Percentiles rank a stretch among this genome's conserved stretches.
These are phyloP conservation scores for Drosophila novamexicana DNA, from an alignment of 1,140 invertebrate species.

Conservation along the genomic window DNA sequence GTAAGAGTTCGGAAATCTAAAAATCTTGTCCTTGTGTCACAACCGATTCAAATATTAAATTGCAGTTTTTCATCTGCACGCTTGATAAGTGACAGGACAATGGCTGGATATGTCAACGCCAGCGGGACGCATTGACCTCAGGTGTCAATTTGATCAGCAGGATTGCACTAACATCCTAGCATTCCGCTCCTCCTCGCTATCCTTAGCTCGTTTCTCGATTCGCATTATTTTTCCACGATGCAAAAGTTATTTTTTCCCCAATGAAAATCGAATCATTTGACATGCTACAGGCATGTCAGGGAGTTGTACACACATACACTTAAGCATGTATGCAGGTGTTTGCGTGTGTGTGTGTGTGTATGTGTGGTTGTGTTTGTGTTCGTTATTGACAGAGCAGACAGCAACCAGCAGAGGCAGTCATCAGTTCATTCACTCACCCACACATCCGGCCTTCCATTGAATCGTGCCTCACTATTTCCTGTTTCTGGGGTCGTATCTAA, in stretches of 20 bases:
- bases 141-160: constrained; percentile 15
- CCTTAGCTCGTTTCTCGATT: neutral
- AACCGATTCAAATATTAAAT: neutral
- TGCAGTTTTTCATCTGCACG: neutral
- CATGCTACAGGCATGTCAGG: constrained; percentile 62
- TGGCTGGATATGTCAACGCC: constrained; percentile 14
- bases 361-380: neutral
- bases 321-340: neutral
- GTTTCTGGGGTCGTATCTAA: neutral
- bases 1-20: too few relatives aligned
- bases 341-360: neutral
- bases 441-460: constrained; percentile 17
- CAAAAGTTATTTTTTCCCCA: constrained; percentile 10
- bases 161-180: constrained; percentile 10
- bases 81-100: neutral
- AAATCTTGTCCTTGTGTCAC: constrained; percentile 2
- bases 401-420: constrained; percentile 21
- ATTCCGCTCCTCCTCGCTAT: neutral
- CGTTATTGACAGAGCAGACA: constrained; percentile 13
- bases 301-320: constrained; percentile 28
- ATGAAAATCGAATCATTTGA: constrained; percentile 71
- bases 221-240: constrained; percentile 38
- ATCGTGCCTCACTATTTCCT: constrained; percentile 12
- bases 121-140: constrained; percentile 1
- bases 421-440: constrained; percentile 14